Evolutionary conservation across 2,888 invertebrate species (phyloP).

Genomic region (Bimastos eiseni): DNA sequence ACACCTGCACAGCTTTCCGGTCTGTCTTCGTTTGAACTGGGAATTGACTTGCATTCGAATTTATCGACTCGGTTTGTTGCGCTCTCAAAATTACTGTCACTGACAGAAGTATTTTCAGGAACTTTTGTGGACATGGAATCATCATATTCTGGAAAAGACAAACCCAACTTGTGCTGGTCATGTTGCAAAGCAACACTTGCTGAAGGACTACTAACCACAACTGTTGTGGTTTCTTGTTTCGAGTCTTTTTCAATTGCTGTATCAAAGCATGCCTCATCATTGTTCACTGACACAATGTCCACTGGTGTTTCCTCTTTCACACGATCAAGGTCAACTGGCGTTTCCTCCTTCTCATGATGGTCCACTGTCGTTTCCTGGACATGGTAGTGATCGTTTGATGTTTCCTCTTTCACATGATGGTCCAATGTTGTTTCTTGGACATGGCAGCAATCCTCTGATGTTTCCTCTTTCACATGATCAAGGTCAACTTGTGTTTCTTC

Average conservation of each 20-base stretch:
- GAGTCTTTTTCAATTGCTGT: neutral
- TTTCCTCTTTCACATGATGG: neutral
- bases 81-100: neutral
- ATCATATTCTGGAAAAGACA: neutral
- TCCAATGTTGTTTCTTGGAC: too few relatives aligned
- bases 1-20: neutral
- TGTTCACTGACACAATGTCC: neutral
- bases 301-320: too few relatives aligned
- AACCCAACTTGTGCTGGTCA: neutral
- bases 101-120: neutral
- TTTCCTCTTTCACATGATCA: neutral
- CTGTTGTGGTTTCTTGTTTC: neutral
- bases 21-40: neutral
- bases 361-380: neutral
- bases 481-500: neutral
- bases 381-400: neutral
- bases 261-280: neutral
- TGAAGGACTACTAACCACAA: neutral
- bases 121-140: neutral
- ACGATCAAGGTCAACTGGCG: neutral
- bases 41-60: neutral
- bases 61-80: neutral
- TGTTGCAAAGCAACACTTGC: neutral
- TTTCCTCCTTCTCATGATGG: neutral
- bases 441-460: neutral